These are phyloP conservation scores for Hirtodrosophila duncani DNA, from an alignment of 2,888 invertebrate genomes.

Conservation along the genomic window DNA sequence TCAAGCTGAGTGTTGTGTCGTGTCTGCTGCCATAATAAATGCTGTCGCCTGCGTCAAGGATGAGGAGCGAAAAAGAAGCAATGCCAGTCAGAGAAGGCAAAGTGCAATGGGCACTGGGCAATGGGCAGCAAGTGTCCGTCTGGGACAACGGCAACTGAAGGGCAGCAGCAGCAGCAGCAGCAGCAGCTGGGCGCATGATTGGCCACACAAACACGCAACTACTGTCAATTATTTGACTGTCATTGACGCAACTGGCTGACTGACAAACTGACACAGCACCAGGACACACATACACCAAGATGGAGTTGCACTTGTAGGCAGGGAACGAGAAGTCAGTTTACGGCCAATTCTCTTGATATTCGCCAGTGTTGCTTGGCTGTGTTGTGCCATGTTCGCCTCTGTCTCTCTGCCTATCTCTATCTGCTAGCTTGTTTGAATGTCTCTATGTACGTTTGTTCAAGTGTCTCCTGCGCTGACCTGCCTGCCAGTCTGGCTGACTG, in stretches of 20 bases:
- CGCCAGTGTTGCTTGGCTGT: constrained; percentile 39
- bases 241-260: constrained; percentile 66
- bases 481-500: constrained; percentile 54
- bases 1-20: constrained; percentile 56
- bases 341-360: constrained; percentile 69
- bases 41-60: constrained; percentile 52
- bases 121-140: not conserved
- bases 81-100: constrained; percentile 20
- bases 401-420: constrained; percentile 12
- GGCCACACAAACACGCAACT: constrained; percentile 75
- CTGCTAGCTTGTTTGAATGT: constrained; percentile 2
- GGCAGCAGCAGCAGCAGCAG: constrained; percentile 3
- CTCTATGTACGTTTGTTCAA: constrained; percentile 2
- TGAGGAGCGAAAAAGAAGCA: constrained; percentile 20
- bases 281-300: constrained; percentile 1
- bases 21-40: constrained; percentile 68
- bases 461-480: constrained; percentile 22
- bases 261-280: constrained; percentile 46
- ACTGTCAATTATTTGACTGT: constrained; percentile 75
- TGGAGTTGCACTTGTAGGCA: too few relatives aligned
- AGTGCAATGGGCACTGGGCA: constrained; percentile 28
- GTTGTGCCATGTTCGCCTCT: constrained; percentile 7
- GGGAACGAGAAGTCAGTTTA: constrained; percentile 15
- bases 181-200: constrained; percentile 55
- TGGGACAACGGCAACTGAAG: too few relatives aligned